phyloP scores from a whole-genome alignment of 1,140 invertebrate species.

The Bombus affinis region DNA sequence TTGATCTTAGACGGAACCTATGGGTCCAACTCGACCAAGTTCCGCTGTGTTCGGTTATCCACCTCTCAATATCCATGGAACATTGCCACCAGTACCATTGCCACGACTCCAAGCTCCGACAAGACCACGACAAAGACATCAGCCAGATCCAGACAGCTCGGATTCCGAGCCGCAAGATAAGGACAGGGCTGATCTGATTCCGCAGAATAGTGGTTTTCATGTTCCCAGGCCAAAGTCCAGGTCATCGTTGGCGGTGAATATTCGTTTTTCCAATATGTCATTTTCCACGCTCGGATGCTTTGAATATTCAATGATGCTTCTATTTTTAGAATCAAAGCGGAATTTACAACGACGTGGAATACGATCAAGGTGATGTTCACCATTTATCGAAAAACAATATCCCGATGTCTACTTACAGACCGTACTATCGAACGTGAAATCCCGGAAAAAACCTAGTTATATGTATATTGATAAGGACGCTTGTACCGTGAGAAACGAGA shows the following conservation, averaged over 20 bases:
- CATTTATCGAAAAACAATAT: constrained; percentile 85
- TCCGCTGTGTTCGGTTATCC: constrained; percentile 92
- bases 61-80: constrained; percentile 85
- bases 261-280: constrained; percentile 12
- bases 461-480: constrained; percentile 2
- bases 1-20: constrained; percentile 85
- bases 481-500: neutral
- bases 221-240: constrained; percentile 91
- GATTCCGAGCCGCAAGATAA: constrained; percentile 86
- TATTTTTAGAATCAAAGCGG: constrained; percentile 89
- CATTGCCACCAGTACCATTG: constrained; percentile 88
- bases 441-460: constrained; percentile 2
- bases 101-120: constrained; percentile 84
- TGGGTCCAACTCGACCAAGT: constrained; percentile 88
- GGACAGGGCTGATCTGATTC: constrained; percentile 88
- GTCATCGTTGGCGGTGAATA: constrained; percentile 87
- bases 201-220: constrained; percentile 82
- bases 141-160: constrained; percentile 82
- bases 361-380: constrained; percentile 87
- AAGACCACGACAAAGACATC: constrained; percentile 74
- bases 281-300: neutral
- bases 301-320: neutral
- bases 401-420: constrained; percentile 87
- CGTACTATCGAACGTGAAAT: constrained; percentile 79
- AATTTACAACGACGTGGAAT: constrained; percentile 94